These are phyloP conservation scores for Epizoanthus stellaris DNA, from an alignment of 92 coral and sea anemone genomes.

Conservation along the genomic window DNA sequence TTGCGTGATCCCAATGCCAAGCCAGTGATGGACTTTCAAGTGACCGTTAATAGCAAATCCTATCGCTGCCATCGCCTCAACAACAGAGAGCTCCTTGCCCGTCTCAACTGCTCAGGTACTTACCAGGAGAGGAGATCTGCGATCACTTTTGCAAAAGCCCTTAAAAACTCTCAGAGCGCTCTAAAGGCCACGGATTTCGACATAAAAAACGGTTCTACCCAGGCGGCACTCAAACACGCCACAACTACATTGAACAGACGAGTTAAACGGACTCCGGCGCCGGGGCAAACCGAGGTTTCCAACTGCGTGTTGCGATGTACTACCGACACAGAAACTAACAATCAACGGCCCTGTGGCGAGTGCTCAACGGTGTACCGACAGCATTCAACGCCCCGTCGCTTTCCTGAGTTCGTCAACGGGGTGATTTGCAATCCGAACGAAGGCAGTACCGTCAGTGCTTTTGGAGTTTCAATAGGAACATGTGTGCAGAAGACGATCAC, in stretches of 20 bases:
- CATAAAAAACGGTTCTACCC: not conserved
- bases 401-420: slow-evolving; percentile 9
- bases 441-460: not conserved
- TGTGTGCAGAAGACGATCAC: not conserved
- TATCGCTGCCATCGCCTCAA: slow-evolving; percentile 14
- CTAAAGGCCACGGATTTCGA: not conserved
- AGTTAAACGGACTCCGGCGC: not conserved
- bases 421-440: not conserved
- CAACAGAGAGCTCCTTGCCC: not conserved
- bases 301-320: slow-evolving; percentile 3
- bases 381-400: not conserved
- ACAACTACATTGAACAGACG: not conserved
- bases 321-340: not conserved
- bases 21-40: too few relatives aligned
- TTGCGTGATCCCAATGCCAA: too few relatives aligned
- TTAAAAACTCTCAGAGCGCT: not conserved
- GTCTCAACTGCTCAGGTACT: slow-evolving; percentile 29
- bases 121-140: slow-evolving; percentile 12
- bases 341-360: slow-evolving; percentile 8
- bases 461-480: not conserved
- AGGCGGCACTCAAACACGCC: not conserved
- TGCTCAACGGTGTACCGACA: slow-evolving; percentile 5
- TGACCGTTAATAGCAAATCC: too few relatives aligned
- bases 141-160: not conserved
- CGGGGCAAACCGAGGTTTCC: not conserved